Percentiles rank a stretch among this genome's conserved stretches.
Evolutionary conservation across 2,888 invertebrate species (phyloP).

Genomic region (Microchrysa polita): DNA sequence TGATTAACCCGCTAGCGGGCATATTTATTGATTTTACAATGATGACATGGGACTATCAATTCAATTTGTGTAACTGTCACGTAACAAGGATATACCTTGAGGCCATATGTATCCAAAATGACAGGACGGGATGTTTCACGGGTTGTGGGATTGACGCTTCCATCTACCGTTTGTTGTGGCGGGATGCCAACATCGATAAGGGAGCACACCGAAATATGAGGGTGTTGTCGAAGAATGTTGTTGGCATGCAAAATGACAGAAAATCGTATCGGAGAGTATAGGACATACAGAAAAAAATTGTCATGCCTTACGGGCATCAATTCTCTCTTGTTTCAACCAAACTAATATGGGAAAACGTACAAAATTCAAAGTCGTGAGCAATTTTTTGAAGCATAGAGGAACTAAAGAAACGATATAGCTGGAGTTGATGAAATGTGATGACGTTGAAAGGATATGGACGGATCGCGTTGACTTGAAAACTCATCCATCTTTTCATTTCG

Average conservation of each 20-base stretch:
- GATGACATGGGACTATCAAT: conserved; percentile 49
- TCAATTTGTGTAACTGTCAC: conserved; percentile 52
- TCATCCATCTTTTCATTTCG: background rate
- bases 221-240: background rate
- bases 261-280: background rate
- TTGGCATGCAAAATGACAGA: background rate
- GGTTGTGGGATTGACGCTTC: conserved; percentile 45
- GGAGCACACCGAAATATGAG: conserved; percentile 7
- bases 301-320: conserved; percentile 34
- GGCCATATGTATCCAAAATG: conserved; percentile 40
- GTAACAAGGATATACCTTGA: conserved; percentile 49
- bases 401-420: too few relatives aligned
- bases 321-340: conserved; percentile 36
- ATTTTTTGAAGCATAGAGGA: too few relatives aligned
- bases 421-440: too few relatives aligned
- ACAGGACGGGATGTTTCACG: conserved; percentile 31
- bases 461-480: too few relatives aligned
- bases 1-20: conserved; percentile 38
- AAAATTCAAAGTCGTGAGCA: too few relatives aligned
- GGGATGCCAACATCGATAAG: conserved; percentile 11
- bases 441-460: too few relatives aligned
- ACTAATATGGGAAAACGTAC: background rate
- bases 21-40: conserved; percentile 48
- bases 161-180: conserved; percentile 45
- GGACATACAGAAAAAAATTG: background rate